Evolutionary conservation across 2,797 vertebrate genomes (phyloP), one percentile per base, ranked within the genome.

Genomic region (Bradypus variegatus): DNA sequence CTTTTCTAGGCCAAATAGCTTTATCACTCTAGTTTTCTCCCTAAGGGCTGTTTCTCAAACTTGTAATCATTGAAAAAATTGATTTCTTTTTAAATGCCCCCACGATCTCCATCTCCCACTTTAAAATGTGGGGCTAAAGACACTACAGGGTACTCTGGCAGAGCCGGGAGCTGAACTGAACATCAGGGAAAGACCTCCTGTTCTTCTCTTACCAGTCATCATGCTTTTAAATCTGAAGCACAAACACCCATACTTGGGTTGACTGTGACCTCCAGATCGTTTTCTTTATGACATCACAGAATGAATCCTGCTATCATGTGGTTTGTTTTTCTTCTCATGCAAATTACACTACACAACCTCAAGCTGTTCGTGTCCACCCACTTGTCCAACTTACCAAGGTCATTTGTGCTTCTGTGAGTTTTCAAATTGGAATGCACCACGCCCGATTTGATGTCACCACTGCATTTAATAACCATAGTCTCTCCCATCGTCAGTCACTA

Each of bases 381-480:
- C 89, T 90, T 90, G 83, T 94, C 92, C 64, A 82, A 65, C 84
- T 94, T 93, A 92, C 94, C 88, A 88, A 83, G 93, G 89, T 94
- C 78, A 81, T 96, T 95, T 89, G 78, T 62, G 77, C 89, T 91
- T 94, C 88, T 93, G 58, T 88, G 92, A 91, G 93, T 96, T 95
- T 96, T 96, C 96, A 92, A 55, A 94, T 91, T 50, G 88, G 95
- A 95, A 95, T 80, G 94, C 18, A 94, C 95, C 96, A 92, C 95
- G 88, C 94, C 96, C 76, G 1, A 73, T 92, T 96, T 95, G 95
- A 95, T 90, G 93, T 96, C 95, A 95, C 94, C 76, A 25, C 67
- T 76, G 83, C 86, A 92, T 76, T 95, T 96, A 96, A 96, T 95
- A 94, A 95, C 53, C 83, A 93, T 90, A 94, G 93, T 95, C 81